Conservation (phyloP, 2,113 vertebrate genomes). For the Struthidea cinerea region DNA sequence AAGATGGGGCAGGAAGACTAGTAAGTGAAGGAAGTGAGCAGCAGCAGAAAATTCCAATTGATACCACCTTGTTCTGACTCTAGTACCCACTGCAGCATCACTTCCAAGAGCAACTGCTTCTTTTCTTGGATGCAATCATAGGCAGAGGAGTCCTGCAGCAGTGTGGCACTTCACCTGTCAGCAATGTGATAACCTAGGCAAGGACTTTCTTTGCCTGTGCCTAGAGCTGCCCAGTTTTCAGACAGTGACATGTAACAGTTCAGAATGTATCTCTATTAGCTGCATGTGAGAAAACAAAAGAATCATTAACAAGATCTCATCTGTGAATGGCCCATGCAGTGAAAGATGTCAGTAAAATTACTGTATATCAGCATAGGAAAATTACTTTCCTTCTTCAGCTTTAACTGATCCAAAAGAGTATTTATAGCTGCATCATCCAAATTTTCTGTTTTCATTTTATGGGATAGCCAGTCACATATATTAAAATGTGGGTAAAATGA, state of each 20-base stretch:
- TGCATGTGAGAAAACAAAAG: neutral
- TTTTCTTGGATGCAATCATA: neutral
- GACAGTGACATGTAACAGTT: neutral
- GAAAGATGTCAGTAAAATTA: neutral
- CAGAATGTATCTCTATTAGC: neutral
- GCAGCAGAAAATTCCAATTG: neutral
- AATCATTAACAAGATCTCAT: neutral
- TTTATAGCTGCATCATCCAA: neutral
- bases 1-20: neutral
- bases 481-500: neutral
- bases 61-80: neutral
- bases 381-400: neutral
- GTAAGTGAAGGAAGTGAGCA: neutral
- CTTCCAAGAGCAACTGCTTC: neutral
- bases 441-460: neutral
- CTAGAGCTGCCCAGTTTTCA: neutral
- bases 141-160: neutral
- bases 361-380: neutral
- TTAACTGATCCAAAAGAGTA: neutral
- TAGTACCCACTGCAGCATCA: neutral
- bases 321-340: neutral
- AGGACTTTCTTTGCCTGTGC: neutral
- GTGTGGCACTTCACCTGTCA: neutral
- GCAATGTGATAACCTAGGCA: too few species aligned
- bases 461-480: neutral